Evolutionary conservation across 2,113 vertebrate genomes (phyloP), one percentile per base, ranked within the genome.

Genomic region (Notarius quadriscutis): DNA sequence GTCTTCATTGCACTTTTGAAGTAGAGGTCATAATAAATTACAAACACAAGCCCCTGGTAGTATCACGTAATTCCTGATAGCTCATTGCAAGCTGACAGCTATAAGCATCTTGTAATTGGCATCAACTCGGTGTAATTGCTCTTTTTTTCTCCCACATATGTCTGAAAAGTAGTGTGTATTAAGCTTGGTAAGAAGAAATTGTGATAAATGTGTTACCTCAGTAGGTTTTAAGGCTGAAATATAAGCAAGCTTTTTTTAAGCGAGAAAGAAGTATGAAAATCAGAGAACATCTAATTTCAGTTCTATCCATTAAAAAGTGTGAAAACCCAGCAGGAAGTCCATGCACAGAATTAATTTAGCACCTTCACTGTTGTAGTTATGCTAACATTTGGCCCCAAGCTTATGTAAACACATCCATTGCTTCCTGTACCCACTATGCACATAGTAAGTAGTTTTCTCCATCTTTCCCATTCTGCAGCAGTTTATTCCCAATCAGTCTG

Each of bases 1-100:
- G 55, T 82, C 69, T 78, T 88, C 81, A 84, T 27, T 65, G 87
- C 63, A 86, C 62, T 81, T 74, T 74, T 84, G 30, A 87, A 87
- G 79, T 86, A 88, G 84, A 86, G 50, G 62, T 82, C 86, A 74
- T 55, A 87, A 74, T 77, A 41, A 87, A 87, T 53, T 25, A 63
- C 53, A 72, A 58, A 50, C 85, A 53, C 79, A 60, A 71, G 53
- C 55, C 48, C 30, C n/a, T 17, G 7, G 65, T 81, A 53, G 67
- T 22, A 63, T 27, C 25, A 50, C 22, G 3, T 48, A 41, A 83
- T 71, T 83, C 80, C 80, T 74, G 34, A 82, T 83, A 87, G 80
- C 86, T 87, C 86, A 53, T 87, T 83, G 62, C 80, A 74, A 75
- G 60, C 58, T 74, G 57, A 72, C 55, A 87, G 55, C 67, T 75